phyloP scores from a whole-genome alignment of 2,888 invertebrate species.

The Melinopterus prodromus region DNA sequence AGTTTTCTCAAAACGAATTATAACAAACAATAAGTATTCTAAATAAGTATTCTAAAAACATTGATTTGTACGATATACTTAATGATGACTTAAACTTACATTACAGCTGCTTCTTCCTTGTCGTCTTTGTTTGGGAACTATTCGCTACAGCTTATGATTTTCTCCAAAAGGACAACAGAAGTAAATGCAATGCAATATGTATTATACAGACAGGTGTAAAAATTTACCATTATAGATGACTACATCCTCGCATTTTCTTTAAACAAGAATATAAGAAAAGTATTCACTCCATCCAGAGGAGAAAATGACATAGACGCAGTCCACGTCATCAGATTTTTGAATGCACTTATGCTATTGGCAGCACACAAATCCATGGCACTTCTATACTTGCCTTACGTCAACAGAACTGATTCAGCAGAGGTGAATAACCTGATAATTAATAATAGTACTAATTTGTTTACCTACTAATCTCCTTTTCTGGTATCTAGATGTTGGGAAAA shows the following conservation, averaged over 20 bases:
- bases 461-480: background rate
- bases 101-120: constrained; percentile 52
- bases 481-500: constrained; percentile 65
- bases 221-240: constrained; percentile 57
- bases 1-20: too few species aligned
- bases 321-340: constrained; percentile 73
- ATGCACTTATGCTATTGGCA: constrained; percentile 69
- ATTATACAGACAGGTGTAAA: background rate
- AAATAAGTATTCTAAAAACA: too few species aligned
- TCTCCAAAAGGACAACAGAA: constrained; percentile 46
- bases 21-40: too few species aligned
- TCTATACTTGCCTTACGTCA: constrained; percentile 72
- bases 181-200: constrained; percentile 45
- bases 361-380: constrained; percentile 78
- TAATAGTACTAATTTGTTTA: constrained; percentile 8
- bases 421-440: constrained; percentile 56
- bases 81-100: constrained; percentile 38
- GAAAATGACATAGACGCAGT: constrained; percentile 69
- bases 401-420: constrained; percentile 72
- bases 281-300: constrained; percentile 64
- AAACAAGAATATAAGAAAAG: constrained; percentile 65
- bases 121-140: constrained; percentile 49
- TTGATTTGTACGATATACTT: too few species aligned
- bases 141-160: constrained; percentile 53
- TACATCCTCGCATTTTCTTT: constrained; percentile 70